Conservation (phyloP, 2,113 vertebrate species). For the Cheirogaleus medius region DNA sequence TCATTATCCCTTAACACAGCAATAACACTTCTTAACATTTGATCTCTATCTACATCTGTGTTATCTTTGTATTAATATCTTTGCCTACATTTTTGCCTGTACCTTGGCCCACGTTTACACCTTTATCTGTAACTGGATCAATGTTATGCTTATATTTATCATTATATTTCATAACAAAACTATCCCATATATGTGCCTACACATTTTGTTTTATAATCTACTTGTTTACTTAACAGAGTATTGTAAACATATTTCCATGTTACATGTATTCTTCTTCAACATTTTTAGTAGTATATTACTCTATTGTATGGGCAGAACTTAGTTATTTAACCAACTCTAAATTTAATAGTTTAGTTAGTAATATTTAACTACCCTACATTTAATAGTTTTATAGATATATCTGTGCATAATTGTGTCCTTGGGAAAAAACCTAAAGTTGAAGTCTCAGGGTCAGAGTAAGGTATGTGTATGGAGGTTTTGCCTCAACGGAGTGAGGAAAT, state of each 20-base stretch:
- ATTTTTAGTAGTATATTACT: conserved; percentile 15
- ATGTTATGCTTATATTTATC: background rate
- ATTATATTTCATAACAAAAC: background rate
- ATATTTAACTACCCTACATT: background rate
- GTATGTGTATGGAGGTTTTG: background rate
- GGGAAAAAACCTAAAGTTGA: background rate
- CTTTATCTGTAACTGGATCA: background rate
- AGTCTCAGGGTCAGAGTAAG: background rate
- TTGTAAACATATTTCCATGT: background rate
- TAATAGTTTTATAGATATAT: background rate
- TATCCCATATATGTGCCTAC: background rate
- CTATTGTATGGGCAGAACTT: background rate
- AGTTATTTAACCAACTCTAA: background rate
- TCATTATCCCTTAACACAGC: background rate
- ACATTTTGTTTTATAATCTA: conserved; percentile 2
- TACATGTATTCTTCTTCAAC: background rate
- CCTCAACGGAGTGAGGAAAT: background rate
- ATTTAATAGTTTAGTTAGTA: background rate
- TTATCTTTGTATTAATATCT: background rate
- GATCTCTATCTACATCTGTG: background rate
- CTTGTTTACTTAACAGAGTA: background rate
- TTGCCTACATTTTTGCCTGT: background rate
- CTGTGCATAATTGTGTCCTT: background rate
- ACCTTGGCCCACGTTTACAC: background rate
- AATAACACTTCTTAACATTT: background rate